Evolutionary conservation across 2,888 invertebrate genomes (phyloP).

Genomic region (Melinaea marsaeus): DNA sequence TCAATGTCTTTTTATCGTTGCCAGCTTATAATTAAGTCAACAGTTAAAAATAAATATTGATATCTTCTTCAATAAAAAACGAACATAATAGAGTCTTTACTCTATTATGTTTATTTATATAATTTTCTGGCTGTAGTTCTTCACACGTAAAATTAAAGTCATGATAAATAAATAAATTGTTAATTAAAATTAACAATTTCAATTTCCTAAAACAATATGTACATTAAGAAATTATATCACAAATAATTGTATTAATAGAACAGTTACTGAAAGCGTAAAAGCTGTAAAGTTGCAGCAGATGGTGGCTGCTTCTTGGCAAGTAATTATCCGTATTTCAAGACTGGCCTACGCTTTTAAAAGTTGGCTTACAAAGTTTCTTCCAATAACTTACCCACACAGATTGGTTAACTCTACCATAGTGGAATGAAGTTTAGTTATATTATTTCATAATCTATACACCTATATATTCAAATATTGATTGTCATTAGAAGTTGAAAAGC

Average conservation of each 20-base stretch:
- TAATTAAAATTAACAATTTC: not conserved
- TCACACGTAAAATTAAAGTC: too few species aligned
- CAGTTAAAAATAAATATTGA: too few species aligned
- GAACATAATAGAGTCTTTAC: too few species aligned
- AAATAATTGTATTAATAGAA: slow-evolving; percentile 4
- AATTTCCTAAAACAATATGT: not conserved
- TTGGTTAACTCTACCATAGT: not conserved
- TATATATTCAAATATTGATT: not conserved
- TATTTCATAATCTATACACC: not conserved
- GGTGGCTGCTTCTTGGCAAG: slow-evolving; percentile 60
- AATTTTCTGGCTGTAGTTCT: too few species aligned
- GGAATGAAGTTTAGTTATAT: not conserved
- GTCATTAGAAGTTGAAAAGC: not conserved
- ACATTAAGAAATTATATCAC: slow-evolving; percentile 1
- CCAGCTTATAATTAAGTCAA: too few species aligned
- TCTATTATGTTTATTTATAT: too few species aligned
- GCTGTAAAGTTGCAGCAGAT: slow-evolving; percentile 36
- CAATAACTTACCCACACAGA: slow-evolving; percentile 7
- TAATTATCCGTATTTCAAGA: slow-evolving; percentile 66
- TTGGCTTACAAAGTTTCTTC: slow-evolving; percentile 29
- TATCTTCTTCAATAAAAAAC: too few species aligned
- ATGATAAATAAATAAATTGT: too few species aligned
- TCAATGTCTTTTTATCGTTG: too few species aligned
- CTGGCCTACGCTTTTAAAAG: slow-evolving; percentile 39
- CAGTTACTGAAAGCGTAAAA: not conserved